Conservation (phyloP, 2,113 vertebrate species). For the Lycocorax pyrrhopterus region DNA sequence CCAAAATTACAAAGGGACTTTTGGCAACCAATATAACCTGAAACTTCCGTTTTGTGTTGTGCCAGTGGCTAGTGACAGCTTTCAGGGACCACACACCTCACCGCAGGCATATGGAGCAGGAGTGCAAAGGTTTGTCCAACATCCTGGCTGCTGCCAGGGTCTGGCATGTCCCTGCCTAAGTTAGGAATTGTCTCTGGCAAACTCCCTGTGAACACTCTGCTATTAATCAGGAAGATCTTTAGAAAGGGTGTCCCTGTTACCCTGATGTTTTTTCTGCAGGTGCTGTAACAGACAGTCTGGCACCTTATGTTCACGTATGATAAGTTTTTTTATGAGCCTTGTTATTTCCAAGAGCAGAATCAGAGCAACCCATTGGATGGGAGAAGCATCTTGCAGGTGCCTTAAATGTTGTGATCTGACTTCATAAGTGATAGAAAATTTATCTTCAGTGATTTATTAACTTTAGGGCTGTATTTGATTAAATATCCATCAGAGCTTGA, state of each 20-base stretch:
- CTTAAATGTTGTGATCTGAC: background rate
- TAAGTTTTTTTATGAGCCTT: background rate
- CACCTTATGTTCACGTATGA: accelerated
- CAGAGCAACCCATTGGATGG: background rate
- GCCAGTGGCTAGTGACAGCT: background rate
- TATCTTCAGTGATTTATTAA: background rate
- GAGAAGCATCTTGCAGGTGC: background rate
- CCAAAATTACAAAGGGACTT: background rate
- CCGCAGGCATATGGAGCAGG: background rate
- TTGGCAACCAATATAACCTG: background rate
- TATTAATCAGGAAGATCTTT: background rate
- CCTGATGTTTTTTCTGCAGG: background rate
- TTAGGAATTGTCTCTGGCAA: background rate
- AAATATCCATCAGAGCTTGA: background rate
- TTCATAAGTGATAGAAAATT: background rate
- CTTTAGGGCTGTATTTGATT: background rate
- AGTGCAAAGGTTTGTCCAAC: background rate
- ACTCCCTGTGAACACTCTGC: background rate
- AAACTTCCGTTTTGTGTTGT: background rate
- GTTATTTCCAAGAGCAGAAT: background rate
- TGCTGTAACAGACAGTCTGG: background rate
- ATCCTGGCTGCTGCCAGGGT: background rate
- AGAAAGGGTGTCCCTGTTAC: background rate
- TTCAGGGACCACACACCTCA: background rate
- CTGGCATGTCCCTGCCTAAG: background rate